phyloP scores from a whole-genome alignment of 2,113 vertebrate species.

The Spea multiplicata region DNA sequence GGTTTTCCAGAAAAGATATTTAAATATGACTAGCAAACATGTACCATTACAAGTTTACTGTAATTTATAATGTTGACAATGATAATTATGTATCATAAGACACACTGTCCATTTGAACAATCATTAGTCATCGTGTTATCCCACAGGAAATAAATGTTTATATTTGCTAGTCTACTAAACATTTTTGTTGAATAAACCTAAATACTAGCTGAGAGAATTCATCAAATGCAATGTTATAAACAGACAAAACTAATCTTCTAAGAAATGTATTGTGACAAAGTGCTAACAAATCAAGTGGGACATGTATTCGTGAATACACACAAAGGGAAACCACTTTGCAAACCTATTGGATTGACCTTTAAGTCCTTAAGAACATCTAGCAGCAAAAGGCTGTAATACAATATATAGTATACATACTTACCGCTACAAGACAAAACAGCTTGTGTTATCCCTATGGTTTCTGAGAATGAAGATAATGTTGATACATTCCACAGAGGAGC shows the following conservation, averaged over 20 bases:
- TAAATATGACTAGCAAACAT: too few species aligned
- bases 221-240: neutral
- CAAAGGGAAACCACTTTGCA: slow-evolving; percentile 33
- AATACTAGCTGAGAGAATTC: too few species aligned
- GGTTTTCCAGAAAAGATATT: too few species aligned
- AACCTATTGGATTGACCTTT: slow-evolving; percentile 26
- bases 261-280: slow-evolving; percentile 9
- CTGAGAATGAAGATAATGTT: slow-evolving; percentile 9
- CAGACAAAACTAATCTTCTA: slow-evolving; percentile 24
- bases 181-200: too few species aligned
- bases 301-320: slow-evolving; percentile 4
- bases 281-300: slow-evolving; percentile 19
- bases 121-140: too few species aligned
- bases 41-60: too few species aligned
- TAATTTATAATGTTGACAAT: too few species aligned
- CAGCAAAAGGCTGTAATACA: slow-evolving; percentile 8
- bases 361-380: slow-evolving; percentile 1
- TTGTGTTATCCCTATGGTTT: neutral
- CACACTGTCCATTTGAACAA: too few species aligned
- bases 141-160: too few species aligned
- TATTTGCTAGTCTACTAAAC: too few species aligned
- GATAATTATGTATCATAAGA: too few species aligned
- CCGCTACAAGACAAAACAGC: neutral
- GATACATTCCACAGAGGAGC: slow-evolving; percentile 6
- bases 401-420: slow-evolving; percentile 46